Evolutionary conservation across 2,888 invertebrate genomes (phyloP), one percentile per base, ranked within the genome.

Genomic region (Tetranychus truncatus): DNA sequence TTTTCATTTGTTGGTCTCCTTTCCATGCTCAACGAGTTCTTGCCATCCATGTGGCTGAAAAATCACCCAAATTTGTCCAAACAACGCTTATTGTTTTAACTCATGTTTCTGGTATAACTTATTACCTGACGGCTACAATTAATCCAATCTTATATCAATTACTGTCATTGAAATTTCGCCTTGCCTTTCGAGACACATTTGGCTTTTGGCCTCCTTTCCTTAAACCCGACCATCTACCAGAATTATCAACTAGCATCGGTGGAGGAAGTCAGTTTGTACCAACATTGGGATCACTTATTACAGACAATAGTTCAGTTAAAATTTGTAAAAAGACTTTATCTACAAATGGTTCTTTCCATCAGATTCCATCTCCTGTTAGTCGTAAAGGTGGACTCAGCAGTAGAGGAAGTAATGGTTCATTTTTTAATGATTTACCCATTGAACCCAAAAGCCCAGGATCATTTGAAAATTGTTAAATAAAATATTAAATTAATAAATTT

Each of bases 1-100:
- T 92, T 83, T 92, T 91, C 76, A 89, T 95, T 1, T 94, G 94
- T 76, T 90, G 92, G 80, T 92, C 93, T 0, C 95, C 95, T 1
- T 95, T 94, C 83, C 94, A 95, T 84, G 89, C 91, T 11, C 95
- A 95, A 83, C 85, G 83, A 9, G 79, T 83, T 69, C 81, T 83
- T 80, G 81, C 80, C 8, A 79, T 81, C n/a, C 82, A 81, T 76
- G 80, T 80, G 45, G 78, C 74, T 72, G n/a, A 21, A 15, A 74
- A 80, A 20, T 80, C 80, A 78, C 80, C 80, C 0, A 77, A 78
- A 6, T 76, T 79, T 15, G 78, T 81, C 6, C 73, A 79, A 20
- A 76, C 79, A 8, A 78, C 80, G 1, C 80, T 80, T 74, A 80
- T 79, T 44, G 77, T 80, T 5, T 79, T 83, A n/a, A 82, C 80